These are phyloP conservation scores for Mustelus asterias DNA, from an alignment of 2,113 vertebrate species.

Conservation along the genomic window DNA sequence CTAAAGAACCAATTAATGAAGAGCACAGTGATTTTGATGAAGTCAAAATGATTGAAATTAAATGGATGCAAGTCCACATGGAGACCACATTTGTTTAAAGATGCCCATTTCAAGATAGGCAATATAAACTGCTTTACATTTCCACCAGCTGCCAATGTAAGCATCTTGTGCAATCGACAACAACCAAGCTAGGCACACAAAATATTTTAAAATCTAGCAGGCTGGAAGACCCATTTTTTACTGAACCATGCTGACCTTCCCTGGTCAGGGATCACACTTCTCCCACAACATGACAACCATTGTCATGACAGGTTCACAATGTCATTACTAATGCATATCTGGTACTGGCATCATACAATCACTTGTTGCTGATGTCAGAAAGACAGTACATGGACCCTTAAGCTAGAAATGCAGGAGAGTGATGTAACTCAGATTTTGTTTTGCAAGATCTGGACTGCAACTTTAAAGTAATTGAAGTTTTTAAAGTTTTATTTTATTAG, in stretches of 20 bases:
- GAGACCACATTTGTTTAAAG: neutral
- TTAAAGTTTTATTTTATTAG: too few species aligned
- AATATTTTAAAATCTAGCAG: neutral
- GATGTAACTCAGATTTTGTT: neutral
- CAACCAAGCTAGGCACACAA: neutral
- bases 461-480: neutral
- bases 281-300: neutral
- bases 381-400: too few species aligned
- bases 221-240: neutral
- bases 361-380: neutral
- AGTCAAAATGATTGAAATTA: neutral
- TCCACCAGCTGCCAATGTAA: neutral
- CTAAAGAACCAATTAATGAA: slow-evolving; percentile 9
- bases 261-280: neutral
- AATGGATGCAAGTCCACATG: neutral
- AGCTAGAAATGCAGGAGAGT: neutral
- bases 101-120: neutral
- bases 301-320: neutral
- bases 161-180: neutral
- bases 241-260: neutral
- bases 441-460: neutral
- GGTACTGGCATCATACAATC: neutral
- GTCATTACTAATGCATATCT: neutral
- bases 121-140: neutral
- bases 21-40: neutral